These are phyloP conservation scores for Lissonota sp. DNA, from an alignment of 2,888 invertebrate genomes.

Conservation along the genomic window DNA sequence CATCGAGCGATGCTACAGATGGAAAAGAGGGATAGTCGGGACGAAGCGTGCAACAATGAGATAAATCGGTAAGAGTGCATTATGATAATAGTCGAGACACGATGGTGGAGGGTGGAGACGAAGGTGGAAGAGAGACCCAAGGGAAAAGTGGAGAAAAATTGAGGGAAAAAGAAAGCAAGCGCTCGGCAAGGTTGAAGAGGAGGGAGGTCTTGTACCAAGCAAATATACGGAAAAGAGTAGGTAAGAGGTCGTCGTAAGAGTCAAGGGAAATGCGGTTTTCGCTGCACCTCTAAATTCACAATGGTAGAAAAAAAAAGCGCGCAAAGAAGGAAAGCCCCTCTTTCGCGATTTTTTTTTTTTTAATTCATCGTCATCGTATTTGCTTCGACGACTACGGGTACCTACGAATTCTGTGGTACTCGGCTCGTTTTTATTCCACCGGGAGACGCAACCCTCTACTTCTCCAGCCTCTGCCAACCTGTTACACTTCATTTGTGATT, in stretches of 20 bases:
- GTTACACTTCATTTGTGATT: slow-evolving; percentile 62
- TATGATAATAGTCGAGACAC: slow-evolving; percentile 47
- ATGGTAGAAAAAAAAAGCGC: neutral
- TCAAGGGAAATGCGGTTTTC: slow-evolving; percentile 4
- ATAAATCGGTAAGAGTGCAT: slow-evolving; percentile 54
- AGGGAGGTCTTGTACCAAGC: neutral
- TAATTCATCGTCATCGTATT: neutral
- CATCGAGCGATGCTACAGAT: slow-evolving; percentile 3
- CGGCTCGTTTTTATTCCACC: neutral
- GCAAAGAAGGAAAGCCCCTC: neutral
- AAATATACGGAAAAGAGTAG: slow-evolving; percentile 2
- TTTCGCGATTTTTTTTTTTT: neutral
- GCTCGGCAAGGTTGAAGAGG: neutral
- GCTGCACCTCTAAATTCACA: neutral
- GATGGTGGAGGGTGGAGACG: neutral
- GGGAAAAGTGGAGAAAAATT: slow-evolving; percentile 46
- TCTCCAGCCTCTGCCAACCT: slow-evolving; percentile 53
- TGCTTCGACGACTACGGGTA: slow-evolving; percentile 36
- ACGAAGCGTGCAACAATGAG: slow-evolving; percentile 48
- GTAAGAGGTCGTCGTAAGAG: neutral
- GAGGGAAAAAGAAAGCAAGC: neutral
- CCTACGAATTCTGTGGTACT: slow-evolving; percentile 29
- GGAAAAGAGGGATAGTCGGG: slow-evolving; percentile 16
- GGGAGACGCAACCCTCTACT: neutral
- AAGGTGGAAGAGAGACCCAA: slow-evolving; percentile 22